Conservation (phyloP, 2,888 invertebrate species). For the Drosophila affinis region DNA sequence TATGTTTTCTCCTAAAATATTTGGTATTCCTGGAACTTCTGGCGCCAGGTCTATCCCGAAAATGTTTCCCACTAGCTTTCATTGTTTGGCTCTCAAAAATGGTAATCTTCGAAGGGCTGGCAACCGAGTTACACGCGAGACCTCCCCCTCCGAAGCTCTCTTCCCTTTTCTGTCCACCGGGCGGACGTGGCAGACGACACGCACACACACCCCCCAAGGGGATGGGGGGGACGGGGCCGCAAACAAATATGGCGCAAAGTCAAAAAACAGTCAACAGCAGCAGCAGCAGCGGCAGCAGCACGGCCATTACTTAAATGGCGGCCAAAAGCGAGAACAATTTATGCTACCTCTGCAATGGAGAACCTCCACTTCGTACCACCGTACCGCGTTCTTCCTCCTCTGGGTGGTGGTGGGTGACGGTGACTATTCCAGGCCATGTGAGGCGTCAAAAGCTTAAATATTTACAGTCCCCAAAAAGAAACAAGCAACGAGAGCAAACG, state of each 20-base stretch:
- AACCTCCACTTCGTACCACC: not conserved
- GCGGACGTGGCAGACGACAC: slow-evolving; percentile 21
- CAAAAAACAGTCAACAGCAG: slow-evolving; percentile 43
- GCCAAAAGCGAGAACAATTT: slow-evolving; percentile 65
- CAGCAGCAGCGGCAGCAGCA: not conserved
- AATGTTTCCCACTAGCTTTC: slow-evolving; percentile 6
- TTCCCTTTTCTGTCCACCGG: not conserved
- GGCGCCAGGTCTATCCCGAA: slow-evolving; percentile 13
- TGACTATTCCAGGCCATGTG: slow-evolving; percentile 46
- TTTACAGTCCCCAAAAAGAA: slow-evolving; percentile 60
- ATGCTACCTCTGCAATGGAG: slow-evolving; percentile 61
- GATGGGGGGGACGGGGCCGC: slow-evolving; percentile 20
- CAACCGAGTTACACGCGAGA: slow-evolving; percentile 57
- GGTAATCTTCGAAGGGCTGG: slow-evolving; percentile 32
- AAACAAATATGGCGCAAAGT: slow-evolving; percentile 71
- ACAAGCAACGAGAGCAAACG: not conserved
- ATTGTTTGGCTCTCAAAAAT: slow-evolving; percentile 34
- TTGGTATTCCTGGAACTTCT: slow-evolving; percentile 8
- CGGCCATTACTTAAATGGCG: slow-evolving; percentile 63
- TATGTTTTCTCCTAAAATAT: not conserved
- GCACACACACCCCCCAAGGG: slow-evolving; percentile 8
- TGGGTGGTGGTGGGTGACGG: not conserved
- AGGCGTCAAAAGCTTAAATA: slow-evolving; percentile 80
- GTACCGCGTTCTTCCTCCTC: not conserved
- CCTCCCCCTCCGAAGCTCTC: not conserved